phyloP scores from a whole-genome alignment of 1,140 invertebrate species.

The Drosophila nikananu region DNA sequence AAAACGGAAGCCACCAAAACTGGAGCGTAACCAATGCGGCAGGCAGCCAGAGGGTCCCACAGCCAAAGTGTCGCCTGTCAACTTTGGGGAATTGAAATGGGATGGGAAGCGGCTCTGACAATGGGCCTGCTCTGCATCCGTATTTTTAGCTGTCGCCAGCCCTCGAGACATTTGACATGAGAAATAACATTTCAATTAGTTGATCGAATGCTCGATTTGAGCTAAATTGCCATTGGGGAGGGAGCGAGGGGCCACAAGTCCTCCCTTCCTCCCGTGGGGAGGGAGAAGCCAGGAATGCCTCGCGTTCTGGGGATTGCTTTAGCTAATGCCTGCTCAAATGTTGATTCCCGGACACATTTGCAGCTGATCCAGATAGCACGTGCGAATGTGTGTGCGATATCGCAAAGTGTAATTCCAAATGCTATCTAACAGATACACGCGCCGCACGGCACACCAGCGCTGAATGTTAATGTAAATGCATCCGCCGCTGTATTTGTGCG shows the following conservation, averaged over 20 bases:
- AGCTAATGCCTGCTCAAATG: constrained; percentile 62
- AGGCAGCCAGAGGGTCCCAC: constrained; percentile 38
- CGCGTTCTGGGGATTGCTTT: not conserved
- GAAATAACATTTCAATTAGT: constrained; percentile 75
- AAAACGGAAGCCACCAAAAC: constrained; percentile 52
- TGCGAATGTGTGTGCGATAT: constrained; percentile 38
- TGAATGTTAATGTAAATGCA: constrained; percentile 25
- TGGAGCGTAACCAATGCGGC: constrained; percentile 67
- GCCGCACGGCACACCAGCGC: constrained; percentile 1
- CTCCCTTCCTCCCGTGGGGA: not conserved
- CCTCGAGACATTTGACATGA: constrained; percentile 70
- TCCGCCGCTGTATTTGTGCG: constrained; percentile 37
- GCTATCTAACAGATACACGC: constrained; percentile 54
- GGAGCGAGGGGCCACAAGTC: not conserved
- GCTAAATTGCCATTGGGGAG: constrained; percentile 39
- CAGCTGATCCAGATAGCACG: constrained; percentile 52
- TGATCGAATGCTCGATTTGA: constrained; percentile 53
- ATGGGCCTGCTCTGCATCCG: constrained; percentile 35
- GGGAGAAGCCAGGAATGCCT: not conserved
- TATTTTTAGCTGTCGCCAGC: constrained; percentile 75
- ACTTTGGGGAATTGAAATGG: constrained; percentile 26
- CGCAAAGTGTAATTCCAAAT: constrained; percentile 51
- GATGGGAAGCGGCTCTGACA: constrained; percentile 10
- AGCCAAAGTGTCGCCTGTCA: constrained; percentile 75
- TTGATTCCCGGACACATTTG: constrained; percentile 40